phyloP scores from a whole-genome alignment of 2,113 vertebrate genomes.

The Polypterus senegalus region DNA sequence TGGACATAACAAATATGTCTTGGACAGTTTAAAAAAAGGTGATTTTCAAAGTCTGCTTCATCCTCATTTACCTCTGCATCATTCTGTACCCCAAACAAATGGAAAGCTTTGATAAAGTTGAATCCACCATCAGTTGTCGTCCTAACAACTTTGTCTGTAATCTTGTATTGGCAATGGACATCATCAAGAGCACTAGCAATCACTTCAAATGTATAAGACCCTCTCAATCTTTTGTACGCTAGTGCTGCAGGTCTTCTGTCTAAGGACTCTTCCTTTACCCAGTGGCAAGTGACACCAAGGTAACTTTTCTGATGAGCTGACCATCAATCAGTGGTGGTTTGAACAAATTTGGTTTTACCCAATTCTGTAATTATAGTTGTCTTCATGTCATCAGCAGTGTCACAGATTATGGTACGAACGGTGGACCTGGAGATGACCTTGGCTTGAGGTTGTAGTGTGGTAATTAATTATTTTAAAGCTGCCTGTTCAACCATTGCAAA shows the following conservation, averaged over 20 bases:
- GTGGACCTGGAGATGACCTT: conserved; percentile 7
- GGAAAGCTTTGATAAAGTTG: conserved; percentile 6
- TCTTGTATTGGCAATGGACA: background rate
- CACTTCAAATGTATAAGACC: conserved; percentile 3
- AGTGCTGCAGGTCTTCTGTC: conserved; percentile 1
- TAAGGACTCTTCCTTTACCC: background rate
- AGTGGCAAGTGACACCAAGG: conserved; percentile 9
- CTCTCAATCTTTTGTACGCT: conserved; percentile 3
- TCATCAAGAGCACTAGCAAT: conserved; percentile 6
- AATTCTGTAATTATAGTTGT: conserved; percentile 2
- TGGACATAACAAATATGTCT: too few relatives aligned
- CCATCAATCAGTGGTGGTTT: conserved; percentile 6
- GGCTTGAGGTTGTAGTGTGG: conserved; percentile 3
- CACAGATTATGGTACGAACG: conserved; percentile 5
- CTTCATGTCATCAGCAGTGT: conserved; percentile 1
- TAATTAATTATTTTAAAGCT: conserved; percentile 3
- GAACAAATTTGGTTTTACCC: conserved; percentile 1
- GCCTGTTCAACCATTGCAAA: conserved; percentile 1
- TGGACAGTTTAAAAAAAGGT: background rate
- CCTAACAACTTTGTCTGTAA: too few relatives aligned
- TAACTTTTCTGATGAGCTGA: conserved; percentile 5
- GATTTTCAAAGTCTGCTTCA: conserved; percentile 5
- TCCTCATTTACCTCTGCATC: background rate
- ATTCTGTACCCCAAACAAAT: conserved; percentile 6
- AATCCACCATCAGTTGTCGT: too few relatives aligned